These are phyloP conservation scores for Andrena marginata DNA, from an alignment of 2,888 invertebrate species.

Conservation along the genomic window DNA sequence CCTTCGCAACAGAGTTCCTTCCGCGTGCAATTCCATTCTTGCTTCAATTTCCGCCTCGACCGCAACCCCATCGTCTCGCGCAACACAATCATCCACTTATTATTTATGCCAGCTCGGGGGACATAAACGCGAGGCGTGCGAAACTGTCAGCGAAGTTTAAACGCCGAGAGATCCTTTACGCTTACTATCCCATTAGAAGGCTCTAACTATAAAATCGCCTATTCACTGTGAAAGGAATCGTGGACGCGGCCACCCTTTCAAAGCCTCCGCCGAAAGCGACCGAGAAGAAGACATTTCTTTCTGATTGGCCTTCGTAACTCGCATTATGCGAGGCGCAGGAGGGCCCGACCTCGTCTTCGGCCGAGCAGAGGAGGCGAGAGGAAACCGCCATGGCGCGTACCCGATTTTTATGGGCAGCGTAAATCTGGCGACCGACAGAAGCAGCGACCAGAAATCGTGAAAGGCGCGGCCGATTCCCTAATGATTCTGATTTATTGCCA, in stretches of 20 bases:
- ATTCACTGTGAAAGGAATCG: conserved; percentile 32
- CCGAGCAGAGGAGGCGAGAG: not conserved
- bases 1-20: not conserved
- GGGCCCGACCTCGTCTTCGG: not conserved
- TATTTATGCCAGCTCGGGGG: conserved; percentile 10
- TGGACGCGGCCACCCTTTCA: conserved; percentile 8
- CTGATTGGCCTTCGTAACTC: conserved; percentile 63
- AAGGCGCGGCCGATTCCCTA: conserved; percentile 74
- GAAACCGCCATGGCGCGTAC: conserved; percentile 51
- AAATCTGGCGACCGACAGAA: conserved; percentile 65
- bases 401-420: conserved; percentile 67
- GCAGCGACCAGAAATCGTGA: conserved; percentile 66
- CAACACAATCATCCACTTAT: conserved; percentile 16
- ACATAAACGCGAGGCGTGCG: conserved; percentile 1
- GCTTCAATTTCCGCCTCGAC: conserved; percentile 15
- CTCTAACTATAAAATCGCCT: conserved; percentile 39
- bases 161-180: conserved; percentile 12
- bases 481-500: conserved; percentile 76
- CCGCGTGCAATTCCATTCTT: not conserved
- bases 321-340: conserved; percentile 40
- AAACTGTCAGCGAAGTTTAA: conserved; percentile 9
- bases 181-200: conserved; percentile 26
- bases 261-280: conserved; percentile 31
- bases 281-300: conserved; percentile 66
- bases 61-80: conserved; percentile 18